Conservation (phyloP, 2,797 vertebrate species). For the Sus cebifrons region DNA sequence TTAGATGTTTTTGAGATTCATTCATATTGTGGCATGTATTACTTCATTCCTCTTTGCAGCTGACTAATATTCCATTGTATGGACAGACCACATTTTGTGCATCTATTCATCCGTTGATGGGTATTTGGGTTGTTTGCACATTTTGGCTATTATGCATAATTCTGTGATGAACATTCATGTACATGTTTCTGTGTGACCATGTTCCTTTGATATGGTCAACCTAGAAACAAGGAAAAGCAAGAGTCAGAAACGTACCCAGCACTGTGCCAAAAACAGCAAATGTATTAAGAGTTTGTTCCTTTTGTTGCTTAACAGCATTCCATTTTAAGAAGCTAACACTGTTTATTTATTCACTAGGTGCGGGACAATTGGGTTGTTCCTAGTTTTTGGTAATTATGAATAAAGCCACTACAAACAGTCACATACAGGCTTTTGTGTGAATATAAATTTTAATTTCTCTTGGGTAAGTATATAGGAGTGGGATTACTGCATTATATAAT, state of each 20-base stretch:
- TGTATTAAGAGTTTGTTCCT: not conserved
- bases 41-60: not conserved
- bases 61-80: not conserved
- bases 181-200: not conserved
- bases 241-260: not conserved
- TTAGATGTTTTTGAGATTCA: not conserved
- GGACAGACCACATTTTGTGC: not conserved
- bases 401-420: not conserved
- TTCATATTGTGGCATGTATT: not conserved
- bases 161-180: not conserved
- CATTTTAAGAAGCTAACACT: not conserved
- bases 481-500: not conserved
- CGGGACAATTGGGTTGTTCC: not conserved
- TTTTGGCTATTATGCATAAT: conserved; percentile 13
- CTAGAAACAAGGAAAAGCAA: conserved; percentile 51
- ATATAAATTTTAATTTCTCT: conserved; percentile 37
- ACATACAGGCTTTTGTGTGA: conserved; percentile 25
- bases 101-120: not conserved
- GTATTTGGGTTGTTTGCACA: not conserved
- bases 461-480: not conserved
- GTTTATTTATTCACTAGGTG: not conserved
- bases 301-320: conserved; percentile 25
- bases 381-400: conserved; percentile 9
- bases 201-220: not conserved
- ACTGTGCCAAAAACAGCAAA: not conserved